Conservation (phyloP, 2,113 vertebrate genomes). For the Ramphastos sulfuratus region DNA sequence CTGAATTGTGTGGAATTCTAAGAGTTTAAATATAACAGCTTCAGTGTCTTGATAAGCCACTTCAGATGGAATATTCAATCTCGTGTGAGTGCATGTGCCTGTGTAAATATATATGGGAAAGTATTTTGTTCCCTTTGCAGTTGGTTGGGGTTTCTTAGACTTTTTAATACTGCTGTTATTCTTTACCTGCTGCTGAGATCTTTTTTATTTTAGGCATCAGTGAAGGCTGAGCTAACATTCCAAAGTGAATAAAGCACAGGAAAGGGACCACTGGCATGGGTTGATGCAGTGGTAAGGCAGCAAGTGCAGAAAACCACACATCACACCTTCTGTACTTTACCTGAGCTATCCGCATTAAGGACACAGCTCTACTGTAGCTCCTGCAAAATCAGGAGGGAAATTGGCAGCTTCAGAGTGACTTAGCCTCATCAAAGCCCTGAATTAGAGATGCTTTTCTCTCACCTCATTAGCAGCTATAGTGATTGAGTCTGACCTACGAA, state of each 20-base stretch:
- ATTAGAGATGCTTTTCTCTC: background rate
- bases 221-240: background rate
- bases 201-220: background rate
- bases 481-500: background rate
- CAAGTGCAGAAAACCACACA: background rate
- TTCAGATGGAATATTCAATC: background rate
- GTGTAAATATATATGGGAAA: background rate
- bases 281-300: background rate
- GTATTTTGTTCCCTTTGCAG: background rate
- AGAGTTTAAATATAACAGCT: background rate
- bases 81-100: accelerated
- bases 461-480: background rate
- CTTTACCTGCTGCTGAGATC: background rate
- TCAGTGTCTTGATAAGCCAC: background rate
- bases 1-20: background rate
- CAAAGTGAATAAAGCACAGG: background rate
- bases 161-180: background rate
- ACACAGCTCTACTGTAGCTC: background rate
- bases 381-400: background rate
- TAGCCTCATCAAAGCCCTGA: background rate
- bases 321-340: background rate
- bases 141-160: accelerated
- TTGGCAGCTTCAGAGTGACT: background rate
- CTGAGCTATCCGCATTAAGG: background rate
- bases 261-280: background rate